Percentiles rank a stretch among this genome's conserved stretches.
Evolutionary conservation across 2,797 vertebrate species (phyloP).

Genomic region (Taenioides sp.): DNA sequence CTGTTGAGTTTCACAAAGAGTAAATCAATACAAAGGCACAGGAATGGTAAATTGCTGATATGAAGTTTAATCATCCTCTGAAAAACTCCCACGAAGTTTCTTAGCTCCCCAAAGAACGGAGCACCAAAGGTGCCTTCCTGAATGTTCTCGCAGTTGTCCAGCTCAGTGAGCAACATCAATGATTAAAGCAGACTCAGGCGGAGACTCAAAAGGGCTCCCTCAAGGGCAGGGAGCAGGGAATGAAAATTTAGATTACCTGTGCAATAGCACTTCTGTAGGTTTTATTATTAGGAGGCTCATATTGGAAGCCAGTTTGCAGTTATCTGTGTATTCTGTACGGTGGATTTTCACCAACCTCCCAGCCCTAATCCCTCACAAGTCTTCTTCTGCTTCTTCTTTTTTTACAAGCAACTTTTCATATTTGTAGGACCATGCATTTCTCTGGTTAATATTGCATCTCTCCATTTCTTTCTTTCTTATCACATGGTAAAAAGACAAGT

Average conservation of each 20-base stretch:
- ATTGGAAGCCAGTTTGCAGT: too few species aligned
- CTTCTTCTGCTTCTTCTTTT: too few species aligned
- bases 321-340: too few species aligned
- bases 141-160: conserved; percentile 46
- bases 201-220: too few species aligned
- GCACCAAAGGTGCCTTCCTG: conserved; percentile 25
- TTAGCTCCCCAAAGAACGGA: conserved; percentile 18
- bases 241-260: background rate
- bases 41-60: background rate
- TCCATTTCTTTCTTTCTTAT: too few species aligned
- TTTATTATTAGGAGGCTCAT: background rate
- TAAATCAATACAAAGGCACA: background rate
- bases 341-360: too few species aligned
- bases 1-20: background rate
- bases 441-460: too few species aligned
- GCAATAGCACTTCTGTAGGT: background rate
- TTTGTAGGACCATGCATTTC: too few species aligned
- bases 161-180: conserved; percentile 48
- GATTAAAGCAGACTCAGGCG: conserved; percentile 46
- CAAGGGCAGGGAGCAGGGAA: background rate
- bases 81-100: background rate
- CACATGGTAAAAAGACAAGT: too few species aligned
- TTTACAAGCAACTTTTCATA: too few species aligned
- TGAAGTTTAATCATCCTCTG: background rate
- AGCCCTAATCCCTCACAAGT: too few species aligned